Evolutionary conservation across 2,888 invertebrate genomes (phyloP).

Genomic region (Apoda limacodes): DNA sequence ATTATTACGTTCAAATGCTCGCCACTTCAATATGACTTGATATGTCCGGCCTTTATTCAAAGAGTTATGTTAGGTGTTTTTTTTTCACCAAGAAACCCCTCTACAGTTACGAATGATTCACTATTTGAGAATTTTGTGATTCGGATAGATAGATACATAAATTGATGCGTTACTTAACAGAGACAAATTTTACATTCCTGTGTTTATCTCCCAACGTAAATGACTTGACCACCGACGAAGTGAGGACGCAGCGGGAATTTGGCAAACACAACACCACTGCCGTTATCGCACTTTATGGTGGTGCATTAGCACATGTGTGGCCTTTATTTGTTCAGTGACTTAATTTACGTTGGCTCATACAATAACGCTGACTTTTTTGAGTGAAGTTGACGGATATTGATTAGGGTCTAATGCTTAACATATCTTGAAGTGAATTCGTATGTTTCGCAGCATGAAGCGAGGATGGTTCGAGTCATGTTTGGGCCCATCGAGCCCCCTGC

Average conservation of each 20-base stretch:
- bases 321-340: slow-evolving; percentile 32
- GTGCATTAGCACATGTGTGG: slow-evolving; percentile 21
- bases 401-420: slow-evolving; percentile 40
- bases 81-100: no score
- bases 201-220: no score
- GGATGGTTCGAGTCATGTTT: slow-evolving; percentile 44
- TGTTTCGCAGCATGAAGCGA: slow-evolving; percentile 61
- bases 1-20: no score
- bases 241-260: slow-evolving; percentile 24
- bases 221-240: slow-evolving; percentile 25
- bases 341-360: slow-evolving; percentile 34
- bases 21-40: no score
- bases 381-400: slow-evolving; percentile 46
- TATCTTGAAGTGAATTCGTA: slow-evolving; percentile 56
- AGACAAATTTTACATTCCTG: no score
- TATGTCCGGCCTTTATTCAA: no score
- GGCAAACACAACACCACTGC: slow-evolving; percentile 21
- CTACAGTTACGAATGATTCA: no score
- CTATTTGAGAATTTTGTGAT: no score
- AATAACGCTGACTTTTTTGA: slow-evolving; percentile 32
- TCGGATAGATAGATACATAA: no score
- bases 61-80: no score
- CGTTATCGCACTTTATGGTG: no score
- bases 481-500: slow-evolving; percentile 43
- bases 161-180: no score